Evolutionary conservation across 1,140 invertebrate genomes (phyloP).

Genomic region (Diploscapter pachys): DNA sequence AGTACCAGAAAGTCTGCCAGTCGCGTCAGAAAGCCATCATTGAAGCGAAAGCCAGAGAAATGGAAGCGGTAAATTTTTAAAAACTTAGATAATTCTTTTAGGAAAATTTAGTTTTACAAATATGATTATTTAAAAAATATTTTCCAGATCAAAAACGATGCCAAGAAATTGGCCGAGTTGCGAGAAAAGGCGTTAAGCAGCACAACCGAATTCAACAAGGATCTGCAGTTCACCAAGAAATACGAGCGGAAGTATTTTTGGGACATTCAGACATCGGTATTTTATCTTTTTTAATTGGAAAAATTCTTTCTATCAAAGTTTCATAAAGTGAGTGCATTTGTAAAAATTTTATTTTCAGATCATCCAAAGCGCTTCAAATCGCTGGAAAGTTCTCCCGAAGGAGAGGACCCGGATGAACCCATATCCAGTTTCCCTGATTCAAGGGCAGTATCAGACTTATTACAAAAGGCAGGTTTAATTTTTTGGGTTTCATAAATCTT

Average conservation of each 20-base stretch:
- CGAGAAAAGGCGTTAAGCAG: slow-evolving; percentile 22
- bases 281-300: not conserved
- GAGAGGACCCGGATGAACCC: slow-evolving; percentile 8
- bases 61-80: slow-evolving; percentile 36
- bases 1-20: slow-evolving; percentile 19
- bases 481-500: not conserved
- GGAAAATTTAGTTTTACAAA: not conserved
- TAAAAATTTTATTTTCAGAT: slow-evolving; percentile 22
- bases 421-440: slow-evolving; percentile 25
- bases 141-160: slow-evolving; percentile 36
- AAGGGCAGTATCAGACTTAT: slow-evolving; percentile 25
- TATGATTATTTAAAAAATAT: not conserved
- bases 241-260: slow-evolving; percentile 30
- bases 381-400: slow-evolving; percentile 18
- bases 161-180: slow-evolving; percentile 22
- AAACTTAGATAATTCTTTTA: too few relatives aligned
- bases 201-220: slow-evolving; percentile 25
- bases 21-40: slow-evolving; percentile 6
- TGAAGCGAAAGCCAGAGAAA: slow-evolving; percentile 27
- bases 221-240: slow-evolving; percentile 14
- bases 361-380: slow-evolving; percentile 21
- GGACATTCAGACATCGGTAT: slow-evolving; percentile 34
- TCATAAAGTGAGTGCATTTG: not conserved
- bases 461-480: slow-evolving; percentile 20
- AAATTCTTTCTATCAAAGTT: not conserved